phyloP scores from a whole-genome alignment of 2,113 vertebrate genomes.

The Marmota flaviventris region DNA sequence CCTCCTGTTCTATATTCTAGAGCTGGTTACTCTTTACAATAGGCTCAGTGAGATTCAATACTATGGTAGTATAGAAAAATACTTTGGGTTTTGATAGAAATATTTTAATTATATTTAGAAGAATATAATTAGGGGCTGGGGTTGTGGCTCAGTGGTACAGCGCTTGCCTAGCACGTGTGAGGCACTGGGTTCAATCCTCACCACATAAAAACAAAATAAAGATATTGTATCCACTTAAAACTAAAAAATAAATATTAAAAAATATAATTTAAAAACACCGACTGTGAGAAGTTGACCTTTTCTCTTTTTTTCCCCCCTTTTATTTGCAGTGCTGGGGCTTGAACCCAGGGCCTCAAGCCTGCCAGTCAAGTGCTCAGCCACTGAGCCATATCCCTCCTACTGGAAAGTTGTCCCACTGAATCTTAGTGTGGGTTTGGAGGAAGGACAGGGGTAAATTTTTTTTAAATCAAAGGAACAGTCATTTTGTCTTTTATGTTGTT shows the following conservation, averaged over 20 bases:
- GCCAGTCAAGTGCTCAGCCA: too few species aligned
- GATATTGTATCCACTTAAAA: too few species aligned
- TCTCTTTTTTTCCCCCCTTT: too few species aligned
- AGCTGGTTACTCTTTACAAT: neutral
- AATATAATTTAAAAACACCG: too few species aligned
- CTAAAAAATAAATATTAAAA: too few species aligned
- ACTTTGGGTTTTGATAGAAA: constrained; percentile 19
- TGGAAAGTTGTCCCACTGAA: neutral
- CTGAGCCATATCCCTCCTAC: too few species aligned
- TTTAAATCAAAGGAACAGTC: constrained; percentile 25
- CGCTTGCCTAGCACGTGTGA: too few species aligned
- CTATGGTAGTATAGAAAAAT: neutral
- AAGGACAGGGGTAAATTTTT: neutral
- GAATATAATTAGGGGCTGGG: neutral
- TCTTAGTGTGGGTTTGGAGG: neutral
- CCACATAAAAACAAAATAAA: too few species aligned
- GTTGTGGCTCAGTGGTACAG: too few species aligned
- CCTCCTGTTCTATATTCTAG: neutral
- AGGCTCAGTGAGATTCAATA: neutral
- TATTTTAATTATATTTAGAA: constrained; percentile 40
- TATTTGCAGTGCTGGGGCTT: too few species aligned
- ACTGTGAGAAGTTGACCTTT: neutral
- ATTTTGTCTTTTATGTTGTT: constrained; percentile 27
- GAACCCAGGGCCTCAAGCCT: too few species aligned
- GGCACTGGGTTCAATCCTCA: too few species aligned